A percentile compares a stretch with the other conserved stretches of the same genome.
Conservation (phyloP, 2,797 vertebrate genomes). For the Sternarchorhynchus goeldii region DNA sequence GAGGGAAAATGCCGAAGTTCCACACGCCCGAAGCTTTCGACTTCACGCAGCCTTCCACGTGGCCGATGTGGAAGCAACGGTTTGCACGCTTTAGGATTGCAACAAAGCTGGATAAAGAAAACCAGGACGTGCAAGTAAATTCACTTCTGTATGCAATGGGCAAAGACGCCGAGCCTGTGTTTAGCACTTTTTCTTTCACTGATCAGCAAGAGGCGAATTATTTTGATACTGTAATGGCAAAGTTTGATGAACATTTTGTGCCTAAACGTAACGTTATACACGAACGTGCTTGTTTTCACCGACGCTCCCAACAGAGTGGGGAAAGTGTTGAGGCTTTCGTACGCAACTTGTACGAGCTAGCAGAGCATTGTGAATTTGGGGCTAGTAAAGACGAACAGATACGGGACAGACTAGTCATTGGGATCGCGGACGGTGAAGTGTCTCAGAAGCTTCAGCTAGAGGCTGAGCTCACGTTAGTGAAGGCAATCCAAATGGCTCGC, state of each 20-base stretch:
- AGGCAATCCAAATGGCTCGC: background rate
- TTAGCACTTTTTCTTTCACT: slow-evolving; percentile 12
- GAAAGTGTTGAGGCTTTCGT: too few relatives aligned
- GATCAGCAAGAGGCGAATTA: background rate
- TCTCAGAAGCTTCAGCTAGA: slow-evolving; percentile 35
- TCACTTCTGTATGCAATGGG: too few relatives aligned
- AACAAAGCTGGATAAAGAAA: too few relatives aligned
- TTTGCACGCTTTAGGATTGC: too few relatives aligned
- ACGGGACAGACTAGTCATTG: slow-evolving; percentile 17
- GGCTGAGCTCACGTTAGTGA: slow-evolving; percentile 12
- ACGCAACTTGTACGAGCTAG: slow-evolving; percentile 22
- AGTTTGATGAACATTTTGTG: slow-evolving; percentile 33
- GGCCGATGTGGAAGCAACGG: too few relatives aligned
- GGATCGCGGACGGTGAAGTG: background rate
- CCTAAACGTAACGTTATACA: background rate
- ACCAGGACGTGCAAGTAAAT: too few relatives aligned
- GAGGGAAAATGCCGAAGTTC: too few relatives aligned
- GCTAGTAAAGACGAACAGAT: slow-evolving; percentile 39
- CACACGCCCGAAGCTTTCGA: too few relatives aligned
- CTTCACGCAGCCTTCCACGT: too few relatives aligned
- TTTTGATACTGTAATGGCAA: background rate
- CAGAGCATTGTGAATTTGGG: slow-evolving; percentile 25
- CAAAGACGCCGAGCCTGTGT: slow-evolving; percentile 18
- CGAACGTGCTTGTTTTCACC: too few relatives aligned
- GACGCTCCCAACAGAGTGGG: too few relatives aligned